These are phyloP conservation scores for Candoia aspera DNA, from an alignment of 2,113 vertebrate genomes.

Conservation along the genomic window DNA sequence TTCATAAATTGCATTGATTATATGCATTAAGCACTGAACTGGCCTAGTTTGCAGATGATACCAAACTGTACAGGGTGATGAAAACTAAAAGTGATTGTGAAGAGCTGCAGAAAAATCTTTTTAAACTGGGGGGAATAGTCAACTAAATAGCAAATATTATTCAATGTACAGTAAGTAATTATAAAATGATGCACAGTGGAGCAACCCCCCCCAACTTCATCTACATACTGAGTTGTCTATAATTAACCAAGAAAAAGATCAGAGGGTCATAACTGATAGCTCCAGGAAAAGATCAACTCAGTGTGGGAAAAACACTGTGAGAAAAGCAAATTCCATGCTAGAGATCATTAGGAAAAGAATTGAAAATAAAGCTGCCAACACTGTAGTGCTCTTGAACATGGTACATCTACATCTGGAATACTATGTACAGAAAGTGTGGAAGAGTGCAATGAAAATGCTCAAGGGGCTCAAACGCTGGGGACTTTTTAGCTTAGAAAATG, in stretches of 20 bases:
- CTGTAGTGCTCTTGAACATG: neutral
- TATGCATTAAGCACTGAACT: neutral
- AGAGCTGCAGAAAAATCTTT: neutral
- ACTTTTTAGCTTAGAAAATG: neutral
- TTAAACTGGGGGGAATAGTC: neutral
- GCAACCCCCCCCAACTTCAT: neutral
- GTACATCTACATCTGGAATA: neutral
- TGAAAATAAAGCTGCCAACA: neutral
- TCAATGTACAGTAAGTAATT: neutral
- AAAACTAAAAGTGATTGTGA: neutral
- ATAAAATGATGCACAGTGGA: neutral
- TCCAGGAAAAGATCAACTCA: neutral
- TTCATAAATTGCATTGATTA: neutral
- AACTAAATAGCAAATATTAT: neutral
- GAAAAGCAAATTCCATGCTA: neutral
- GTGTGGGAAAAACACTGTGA: neutral
- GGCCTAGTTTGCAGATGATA: neutral
- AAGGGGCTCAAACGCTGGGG: neutral
- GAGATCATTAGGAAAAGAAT: neutral
- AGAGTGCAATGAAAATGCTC: neutral
- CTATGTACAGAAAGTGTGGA: neutral
- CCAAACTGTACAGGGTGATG: neutral
- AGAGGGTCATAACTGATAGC: neutral
- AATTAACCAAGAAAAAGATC: neutral
- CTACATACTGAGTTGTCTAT: neutral